Evolutionary conservation across 2,113 vertebrate genomes (phyloP), one percentile per base, ranked within the genome.

Genomic region (Otocyon megalotis): DNA sequence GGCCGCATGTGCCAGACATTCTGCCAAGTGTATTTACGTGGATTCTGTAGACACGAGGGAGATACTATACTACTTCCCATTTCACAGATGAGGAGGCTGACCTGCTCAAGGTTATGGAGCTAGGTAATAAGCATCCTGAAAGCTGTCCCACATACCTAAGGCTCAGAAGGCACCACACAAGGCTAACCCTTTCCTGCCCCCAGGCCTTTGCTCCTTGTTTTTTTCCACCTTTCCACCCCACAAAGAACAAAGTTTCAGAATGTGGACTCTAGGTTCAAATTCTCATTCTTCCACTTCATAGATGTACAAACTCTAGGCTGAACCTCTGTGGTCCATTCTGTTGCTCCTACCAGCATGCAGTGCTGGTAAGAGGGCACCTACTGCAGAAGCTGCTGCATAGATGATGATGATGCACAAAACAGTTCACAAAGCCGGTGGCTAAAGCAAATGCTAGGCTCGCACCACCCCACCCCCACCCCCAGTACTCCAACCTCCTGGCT

Each of bases 351-450:
- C 72, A 11, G 3, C 22, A 37, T 14, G 74, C 8, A 4, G 87
- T 14, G 28, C 43, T 72, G 35, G 10, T n/a, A 32, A 71, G 26
- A 32, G 26, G 22, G 43, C 0, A 5, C 28, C 53, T 48, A 11
- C 43, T 48, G 32, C 9, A 67, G 43, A 80, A 7, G 48, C 1
- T 26, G 26, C 54, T 32, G 20, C 0, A 7, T 26, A 43, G 48
- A 56, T 0, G 71, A 85, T 43, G 63, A 63, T 0, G 17, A 85
- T 1, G 28, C 6, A 8, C 3, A 4, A 0, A 3, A 50, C 1
- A 37, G 30, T 26, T 65, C 35, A 14, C n/a, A 28, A 7, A 35
- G 58, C 43, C 67, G 20, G 15, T 0, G 15, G 37, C 26, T 26
- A 84, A 48, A 48, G 37, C 12, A 58, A 43, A 20, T 9, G 37